Base-by-base conservation (phyloP, 92 coral and sea anemone species). In the Umimayanthus chanpuru region DNA sequence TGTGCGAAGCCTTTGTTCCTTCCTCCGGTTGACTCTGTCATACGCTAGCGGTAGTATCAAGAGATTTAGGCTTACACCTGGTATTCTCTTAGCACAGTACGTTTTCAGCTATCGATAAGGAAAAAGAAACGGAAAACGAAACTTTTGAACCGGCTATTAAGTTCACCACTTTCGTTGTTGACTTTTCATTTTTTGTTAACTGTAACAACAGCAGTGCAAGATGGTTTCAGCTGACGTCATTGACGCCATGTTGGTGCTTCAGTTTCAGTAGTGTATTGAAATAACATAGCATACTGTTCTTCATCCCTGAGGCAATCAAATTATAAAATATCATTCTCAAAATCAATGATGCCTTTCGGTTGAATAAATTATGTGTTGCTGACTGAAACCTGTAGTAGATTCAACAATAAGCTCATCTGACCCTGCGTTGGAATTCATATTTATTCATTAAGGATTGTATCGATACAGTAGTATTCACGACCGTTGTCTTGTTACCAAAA, bases 91-190 rank as follows among this genome's bases (percentile, higher is more conserved):
- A 28, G 6, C 74, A 14, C 5, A n/a, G 76, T 20, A n/a, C n/a
- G n/a, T n/a, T n/a, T n/a, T n/a, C n/a, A 82, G 85, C 71, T 80
- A 53, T 56, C 71, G 84, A 80, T 80, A 80, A 30, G 72, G 77
- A 82, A 82, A 65, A 67, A 40, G 86, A 82, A 82, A 82, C 36
- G 15, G 86, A 82, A 82, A 80, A 81, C 23, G 7, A 38, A 8
- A 23, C 38, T 44, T 25, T 82, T 82, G 55, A 16, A 26, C 36
- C 43, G 23, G 75, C 29, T 40, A n/a, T n/a, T n/a, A n/a, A 40
- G 36, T 67, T 82, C 25, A n/a, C 21, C 26, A 65, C 73, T 61
- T 58, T 81, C 86, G 58, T 30, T 82, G 39, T 82, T 67, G 86
- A 53, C 20, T 39, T 40, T 82, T 66, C 86, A 50, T 14, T 23